A percentile compares a stretch with the other conserved stretches of the same genome.
Conservation (phyloP, 2,888 invertebrate species). For the Nephrocerus scutellatus region DNA sequence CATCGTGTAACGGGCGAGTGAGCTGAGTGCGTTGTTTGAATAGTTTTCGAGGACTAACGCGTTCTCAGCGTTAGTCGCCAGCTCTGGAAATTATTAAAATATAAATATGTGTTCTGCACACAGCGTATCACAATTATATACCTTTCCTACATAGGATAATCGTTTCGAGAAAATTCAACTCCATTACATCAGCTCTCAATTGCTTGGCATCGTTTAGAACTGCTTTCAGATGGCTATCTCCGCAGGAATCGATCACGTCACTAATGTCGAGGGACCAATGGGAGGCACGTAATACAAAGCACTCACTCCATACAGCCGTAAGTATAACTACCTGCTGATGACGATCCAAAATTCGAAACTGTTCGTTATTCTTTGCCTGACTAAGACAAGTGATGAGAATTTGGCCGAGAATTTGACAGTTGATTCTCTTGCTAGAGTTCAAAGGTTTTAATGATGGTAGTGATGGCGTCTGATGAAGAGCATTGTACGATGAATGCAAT, state of each 20-base stretch:
- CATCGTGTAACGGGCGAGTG: constrained; percentile 42
- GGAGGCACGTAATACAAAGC: constrained; percentile 54
- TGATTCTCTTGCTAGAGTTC: neutral
- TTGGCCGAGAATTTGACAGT: constrained; percentile 55
- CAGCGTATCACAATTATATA: constrained; percentile 24
- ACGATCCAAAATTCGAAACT: constrained; percentile 49
- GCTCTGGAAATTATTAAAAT: constrained; percentile 29
- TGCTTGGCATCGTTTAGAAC: constrained; percentile 45
- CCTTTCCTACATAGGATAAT: constrained; percentile 51
- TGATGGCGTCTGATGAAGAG: constrained; percentile 1
- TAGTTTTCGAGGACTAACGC: constrained; percentile 37
- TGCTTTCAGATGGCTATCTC: constrained; percentile 38
- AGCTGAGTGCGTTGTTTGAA: constrained; percentile 38
- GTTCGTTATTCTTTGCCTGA: constrained; percentile 52
- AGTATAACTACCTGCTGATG: constrained; percentile 54
- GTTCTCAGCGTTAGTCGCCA: constrained; percentile 34
- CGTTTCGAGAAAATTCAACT: constrained; percentile 50
- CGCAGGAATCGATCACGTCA: constrained; percentile 39
- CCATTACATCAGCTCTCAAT: constrained; percentile 48
- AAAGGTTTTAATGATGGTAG: too few relatives aligned
- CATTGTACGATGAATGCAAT: neutral
- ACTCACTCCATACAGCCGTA: constrained; percentile 54
- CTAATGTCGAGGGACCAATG: constrained; percentile 52
- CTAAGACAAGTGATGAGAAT: constrained; percentile 54
- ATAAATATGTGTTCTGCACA: neutral